These are phyloP conservation scores for Prolemur simus DNA, from an alignment of 2,113 vertebrate species.

Conservation along the genomic window DNA sequence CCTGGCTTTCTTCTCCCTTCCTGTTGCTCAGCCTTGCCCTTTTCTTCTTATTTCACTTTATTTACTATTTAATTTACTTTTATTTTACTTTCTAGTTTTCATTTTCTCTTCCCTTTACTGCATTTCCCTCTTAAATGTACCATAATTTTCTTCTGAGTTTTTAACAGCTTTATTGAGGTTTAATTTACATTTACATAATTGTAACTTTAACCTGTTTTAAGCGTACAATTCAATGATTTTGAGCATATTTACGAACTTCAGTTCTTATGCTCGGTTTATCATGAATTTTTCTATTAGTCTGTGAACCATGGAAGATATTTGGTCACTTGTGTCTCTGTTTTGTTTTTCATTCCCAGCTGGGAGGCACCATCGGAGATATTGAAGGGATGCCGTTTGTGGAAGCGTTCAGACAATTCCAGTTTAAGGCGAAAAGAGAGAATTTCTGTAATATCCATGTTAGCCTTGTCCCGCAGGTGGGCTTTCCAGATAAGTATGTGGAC, in stretches of 20 bases:
- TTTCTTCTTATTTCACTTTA: not conserved
- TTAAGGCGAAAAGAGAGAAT: constrained; percentile 87
- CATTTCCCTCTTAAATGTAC: not conserved
- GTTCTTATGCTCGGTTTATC: not conserved
- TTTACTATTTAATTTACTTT: not conserved
- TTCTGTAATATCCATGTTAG: constrained; percentile 90
- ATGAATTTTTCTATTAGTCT: not conserved
- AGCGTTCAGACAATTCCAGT: constrained; percentile 90
- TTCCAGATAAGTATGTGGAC: not conserved
- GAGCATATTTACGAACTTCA: not conserved
- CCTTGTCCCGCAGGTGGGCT: constrained; percentile 86
- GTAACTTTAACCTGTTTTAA: not conserved
- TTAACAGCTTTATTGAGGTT: not conserved
- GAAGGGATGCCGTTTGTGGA: constrained; percentile 90
- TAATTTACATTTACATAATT: not conserved
- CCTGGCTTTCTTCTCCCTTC: not conserved
- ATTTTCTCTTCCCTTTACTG: not conserved
- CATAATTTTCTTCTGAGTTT: not conserved
- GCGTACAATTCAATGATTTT: not conserved
- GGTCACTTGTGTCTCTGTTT: constrained; percentile 34
- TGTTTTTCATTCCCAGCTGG: constrained; percentile 80
- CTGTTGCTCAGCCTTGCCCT: not conserved
- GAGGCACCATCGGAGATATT: constrained; percentile 89
- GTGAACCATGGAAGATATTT: not conserved
- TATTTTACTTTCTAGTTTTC: not conserved